Base-by-base conservation (phyloP, 2,888 invertebrate species). In the Listrodromus nycthemerus region DNA sequence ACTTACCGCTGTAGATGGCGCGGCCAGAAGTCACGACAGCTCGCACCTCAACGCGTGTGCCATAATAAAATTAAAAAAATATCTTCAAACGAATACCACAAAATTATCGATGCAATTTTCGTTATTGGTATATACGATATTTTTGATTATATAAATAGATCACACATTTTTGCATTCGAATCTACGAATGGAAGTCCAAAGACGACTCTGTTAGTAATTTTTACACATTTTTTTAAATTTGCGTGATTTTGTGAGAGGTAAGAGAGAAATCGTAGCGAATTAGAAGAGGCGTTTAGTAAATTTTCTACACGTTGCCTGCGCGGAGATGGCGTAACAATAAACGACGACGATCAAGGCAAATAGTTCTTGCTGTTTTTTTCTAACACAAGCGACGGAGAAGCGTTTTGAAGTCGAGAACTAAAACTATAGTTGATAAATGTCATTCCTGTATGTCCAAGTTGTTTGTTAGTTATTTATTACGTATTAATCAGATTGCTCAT, bases 1-100 rank as follows among this genome's bases (percentile, higher is more conserved):
- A 78, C 16, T 45, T n/a, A 27, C 1, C n/a, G 50, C 55, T 58
- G 8, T 65, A 48, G 58, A 77, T 52, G 58, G 45, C 58, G 19
- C 30, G 37, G n/a, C 69, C 21, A 65, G 10, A 41, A 30, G 10
- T 1, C 8, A 45, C 65, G 21, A 10, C 58, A 41, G 41, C 19
- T 63, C 21, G 13, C 24, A 33, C 33, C 30, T 52, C 70, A 24
- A 63, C 16, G 16, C 52, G 1, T 48, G 13, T n/a, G 27, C 16
- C 27, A 7, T 3, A 7, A 30, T 13, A 13, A 6, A 16, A 58
- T 4, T 1, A 58, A 58, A 24, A 61, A 6, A 10, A 27, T n/a
- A n/a, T n/a, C n/a, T n/a, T n/a, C n/a, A 16, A 48, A 48, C n/a
- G n/a, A 50, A 19, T 50, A 50, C 50, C 50, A 50, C 6, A 50